Base-by-base conservation (phyloP, 2,797 vertebrate genomes). In the Sebastes nivosus region DNA sequence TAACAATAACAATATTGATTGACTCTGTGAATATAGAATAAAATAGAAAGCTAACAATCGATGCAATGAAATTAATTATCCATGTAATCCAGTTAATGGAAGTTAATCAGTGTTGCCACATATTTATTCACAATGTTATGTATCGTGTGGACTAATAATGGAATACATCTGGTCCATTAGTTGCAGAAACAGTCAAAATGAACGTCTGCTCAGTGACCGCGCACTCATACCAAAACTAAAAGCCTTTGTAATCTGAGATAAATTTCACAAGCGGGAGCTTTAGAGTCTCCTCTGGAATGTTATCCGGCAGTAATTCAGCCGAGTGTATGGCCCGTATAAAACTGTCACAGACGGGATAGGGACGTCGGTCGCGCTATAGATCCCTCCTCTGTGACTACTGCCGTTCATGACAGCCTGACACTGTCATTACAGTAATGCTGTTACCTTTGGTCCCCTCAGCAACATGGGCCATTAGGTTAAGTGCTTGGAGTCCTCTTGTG, bases 261-360 rank as follows among this genome's bases (percentile, higher is more conserved):
- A 46, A 72, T 81, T 86, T 87, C 71, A 83, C 42, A 79, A 91
- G 77, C 60, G 4, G 42, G 60, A 77, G 75, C 57, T 85, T 79
- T 36, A 42, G 58, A 60, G 52, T 70, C 67, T 86, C 61, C 82
- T 80, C 84, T 89, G 90, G 87, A 94, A 92, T 93, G 91, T 88
- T 70, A 72, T 85, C 80, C n/a, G 32, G 82, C 87, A 70, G 84
- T 90, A 88, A 83, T 80, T 90, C 80, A 84, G 72, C 71, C 6
- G 73, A 86, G 77, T 54, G 71, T 77, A 79, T 52, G 42, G 58
- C 59, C 64, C 13, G 2, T 67, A 87, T 90, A 80, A 84, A 92
- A 73, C 73, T 82, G 82, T 84, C 87, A 77, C 14, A 73, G 61
- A 54, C 70, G 32, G 74, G 79, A 79, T 11, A 69, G 60, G 71